Base-by-base conservation (phyloP, 2,888 invertebrate genomes). In the Acleris literana region DNA sequence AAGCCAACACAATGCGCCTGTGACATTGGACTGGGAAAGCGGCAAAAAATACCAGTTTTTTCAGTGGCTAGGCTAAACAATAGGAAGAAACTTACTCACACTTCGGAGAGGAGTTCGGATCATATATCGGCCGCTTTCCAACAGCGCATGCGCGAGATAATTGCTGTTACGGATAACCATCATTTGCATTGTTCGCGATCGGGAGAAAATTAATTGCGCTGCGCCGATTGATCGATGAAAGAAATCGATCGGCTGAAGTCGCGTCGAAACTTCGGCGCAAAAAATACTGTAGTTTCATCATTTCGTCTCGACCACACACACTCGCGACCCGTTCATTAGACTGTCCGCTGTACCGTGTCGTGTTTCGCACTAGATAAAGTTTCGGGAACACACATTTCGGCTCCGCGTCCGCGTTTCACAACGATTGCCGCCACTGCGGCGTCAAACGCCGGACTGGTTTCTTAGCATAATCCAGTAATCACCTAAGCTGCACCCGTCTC, bases 401-500 rank as follows among this genome's bases (percentile, higher is more conserved):
- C 66, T 68, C 68, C 62, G 68, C 69, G 65, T 64, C 63, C 69
- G 64, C 69, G 66, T 69, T 69, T 70, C 71, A 69, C 72, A 9
- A 39, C 39, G 39, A 39, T 39, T 70, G 73, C 71, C 70, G 64
- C 71, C 69, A 69, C 70, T 68, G 39, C 71, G 74, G 75, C 79
- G 77, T 74, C 74, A 70, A 39, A 70, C 43, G 55, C 55, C 22
- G 1, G 55, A 55, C 39, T 16, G 55, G 43, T 55, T 80, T 78
- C 71, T 80, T 78, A 80, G 81, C 76, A 74, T 74, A 73, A 74
- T 75, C 70, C 68, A 68, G 65, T 22, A 69, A 64, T 61, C 70
- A 61, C 68, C 74, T 92, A 93, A 74, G 93, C 93, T 56, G 93
- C 93, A 43, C 93, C 93, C 29, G 93, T 92, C 74, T 94, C 93